A percentile compares a stretch with the other conserved stretches of the same genome.
Conservation (phyloP, 2,888 invertebrate genomes). For the Hirudinaria manillensis region DNA sequence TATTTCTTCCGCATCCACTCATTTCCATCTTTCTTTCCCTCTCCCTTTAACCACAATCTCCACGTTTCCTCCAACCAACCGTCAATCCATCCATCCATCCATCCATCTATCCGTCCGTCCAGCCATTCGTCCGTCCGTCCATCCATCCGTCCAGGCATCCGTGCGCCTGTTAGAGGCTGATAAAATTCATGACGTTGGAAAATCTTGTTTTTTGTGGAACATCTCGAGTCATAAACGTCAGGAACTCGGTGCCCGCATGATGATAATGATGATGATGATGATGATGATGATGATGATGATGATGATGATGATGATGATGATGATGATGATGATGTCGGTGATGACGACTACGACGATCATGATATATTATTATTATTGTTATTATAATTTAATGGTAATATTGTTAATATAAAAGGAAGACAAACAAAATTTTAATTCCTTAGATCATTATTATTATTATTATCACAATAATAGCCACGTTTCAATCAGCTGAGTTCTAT, state of each 20-base stretch:
- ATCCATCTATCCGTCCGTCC: too few species aligned
- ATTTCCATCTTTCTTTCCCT: too few species aligned
- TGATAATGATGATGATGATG: constrained; percentile 26
- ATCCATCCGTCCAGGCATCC: too few species aligned
- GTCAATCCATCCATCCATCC: too few species aligned
- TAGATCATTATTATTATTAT: background rate
- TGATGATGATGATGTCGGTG: constrained; percentile 9
- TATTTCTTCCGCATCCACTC: too few species aligned
- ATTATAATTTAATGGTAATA: background rate
- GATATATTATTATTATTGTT: background rate
- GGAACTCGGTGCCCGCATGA: background rate
- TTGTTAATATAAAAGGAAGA: background rate
- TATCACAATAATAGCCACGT: background rate
- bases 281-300: constrained; percentile 24
- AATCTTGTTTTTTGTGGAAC: too few species aligned
- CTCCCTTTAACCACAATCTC: too few species aligned
- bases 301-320: background rate
- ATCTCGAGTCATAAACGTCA: background rate
- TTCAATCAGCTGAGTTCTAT: background rate
- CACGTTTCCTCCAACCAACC: too few species aligned
- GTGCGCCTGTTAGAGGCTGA: too few species aligned
- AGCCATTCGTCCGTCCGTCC: too few species aligned
- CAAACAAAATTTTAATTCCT: background rate
- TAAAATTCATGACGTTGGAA: too few species aligned
- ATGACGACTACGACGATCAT: background rate